Conservation (phyloP, 2,797 vertebrate species). For the Aselliscus stoliczkanus region DNA sequence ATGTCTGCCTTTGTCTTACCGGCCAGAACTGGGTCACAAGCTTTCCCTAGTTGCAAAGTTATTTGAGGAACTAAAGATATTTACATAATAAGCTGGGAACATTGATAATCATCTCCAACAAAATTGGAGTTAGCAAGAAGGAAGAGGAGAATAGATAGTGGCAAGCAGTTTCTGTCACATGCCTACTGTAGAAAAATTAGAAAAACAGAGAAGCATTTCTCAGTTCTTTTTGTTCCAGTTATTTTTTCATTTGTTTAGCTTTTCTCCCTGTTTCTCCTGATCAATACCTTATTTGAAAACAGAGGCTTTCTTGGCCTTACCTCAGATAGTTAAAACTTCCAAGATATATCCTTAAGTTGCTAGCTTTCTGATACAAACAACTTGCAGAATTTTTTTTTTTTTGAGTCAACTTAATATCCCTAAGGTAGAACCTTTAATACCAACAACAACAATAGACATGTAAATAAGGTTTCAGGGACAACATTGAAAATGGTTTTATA, state of each 20-base stretch:
- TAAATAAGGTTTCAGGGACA: slow-evolving; percentile 29
- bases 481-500: slow-evolving; percentile 21
- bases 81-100: not conserved
- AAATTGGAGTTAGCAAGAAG: not conserved
- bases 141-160: not conserved
- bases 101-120: not conserved
- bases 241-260: not conserved
- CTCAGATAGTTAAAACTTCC: not conserved
- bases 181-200: not conserved
- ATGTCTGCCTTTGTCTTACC: not conserved
- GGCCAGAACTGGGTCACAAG: not conserved
- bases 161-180: not conserved
- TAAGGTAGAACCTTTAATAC: not conserved
- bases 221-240: not conserved
- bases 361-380: not conserved
- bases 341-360: not conserved
- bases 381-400: not conserved
- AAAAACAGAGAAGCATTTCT: not conserved
- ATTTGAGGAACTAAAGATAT: not conserved
- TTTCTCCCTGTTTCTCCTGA: not conserved
- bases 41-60: not conserved
- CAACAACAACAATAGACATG: not conserved
- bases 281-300: not conserved
- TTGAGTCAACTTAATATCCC: not conserved
- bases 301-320: not conserved